These are phyloP conservation scores for Trematomus bernacchii DNA, from an alignment of 2,797 vertebrate genomes.

Conservation along the genomic window DNA sequence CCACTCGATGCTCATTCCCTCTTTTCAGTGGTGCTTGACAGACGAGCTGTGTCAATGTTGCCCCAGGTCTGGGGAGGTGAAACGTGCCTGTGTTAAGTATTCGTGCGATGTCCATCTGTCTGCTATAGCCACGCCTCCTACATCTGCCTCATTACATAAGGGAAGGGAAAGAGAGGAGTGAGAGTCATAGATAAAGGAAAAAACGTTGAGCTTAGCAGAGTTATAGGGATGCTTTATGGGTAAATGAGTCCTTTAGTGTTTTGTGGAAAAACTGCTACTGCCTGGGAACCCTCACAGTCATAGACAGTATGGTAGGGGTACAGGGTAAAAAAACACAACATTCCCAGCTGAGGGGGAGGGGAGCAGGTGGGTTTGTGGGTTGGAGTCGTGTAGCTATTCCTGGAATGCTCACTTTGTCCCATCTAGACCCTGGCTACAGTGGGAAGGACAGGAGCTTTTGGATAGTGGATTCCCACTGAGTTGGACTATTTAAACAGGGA, in stretches of 20 bases:
- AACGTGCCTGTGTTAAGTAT: constrained; percentile 44
- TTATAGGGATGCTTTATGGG: constrained; percentile 36
- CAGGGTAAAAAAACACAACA: constrained; percentile 12
- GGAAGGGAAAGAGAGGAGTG: constrained; percentile 17
- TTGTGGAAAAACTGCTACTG: constrained; percentile 23
- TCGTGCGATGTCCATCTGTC: constrained; percentile 44
- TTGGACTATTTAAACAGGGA: constrained; percentile 74
- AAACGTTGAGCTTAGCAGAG: constrained; percentile 1
- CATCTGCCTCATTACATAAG: constrained; percentile 51
- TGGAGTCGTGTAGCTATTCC: constrained; percentile 74
- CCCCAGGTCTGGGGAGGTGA: constrained; percentile 41
- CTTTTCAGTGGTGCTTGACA: constrained; percentile 58
- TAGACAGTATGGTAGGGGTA: constrained; percentile 13
- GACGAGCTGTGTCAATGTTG: constrained; percentile 55
- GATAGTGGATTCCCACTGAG: constrained; percentile 63
- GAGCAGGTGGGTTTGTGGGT: constrained; percentile 53
- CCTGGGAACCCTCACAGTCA: constrained; percentile 24
- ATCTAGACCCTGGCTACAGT: constrained; percentile 67
- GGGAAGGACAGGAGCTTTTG: constrained; percentile 53
- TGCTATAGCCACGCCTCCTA: constrained; percentile 33
- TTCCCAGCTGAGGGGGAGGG: constrained; percentile 18
- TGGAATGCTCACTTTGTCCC: constrained; percentile 77
- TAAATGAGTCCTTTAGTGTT: constrained; percentile 26
- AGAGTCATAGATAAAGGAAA: constrained; percentile 34
- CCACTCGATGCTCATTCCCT: constrained; percentile 58